Percentiles rank a stretch among this genome's conserved stretches.
phyloP scores from a whole-genome alignment of 2,113 vertebrate species.

The Rhodinocichla rosea region DNA sequence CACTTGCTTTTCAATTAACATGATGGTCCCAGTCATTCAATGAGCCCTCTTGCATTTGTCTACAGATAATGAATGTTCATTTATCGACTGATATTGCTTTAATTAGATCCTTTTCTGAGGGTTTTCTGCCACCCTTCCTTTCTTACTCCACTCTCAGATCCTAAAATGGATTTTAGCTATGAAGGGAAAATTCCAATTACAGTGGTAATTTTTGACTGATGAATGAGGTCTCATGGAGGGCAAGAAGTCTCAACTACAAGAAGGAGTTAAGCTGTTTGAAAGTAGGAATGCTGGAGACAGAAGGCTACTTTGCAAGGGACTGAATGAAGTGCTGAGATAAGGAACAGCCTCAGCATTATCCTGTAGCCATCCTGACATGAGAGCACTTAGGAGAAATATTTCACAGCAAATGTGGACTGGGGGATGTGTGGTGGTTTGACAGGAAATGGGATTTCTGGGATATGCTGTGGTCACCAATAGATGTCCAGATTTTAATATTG shows the following conservation, averaged over 20 bases:
- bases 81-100: neutral
- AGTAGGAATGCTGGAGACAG: neutral
- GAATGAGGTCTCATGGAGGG: neutral
- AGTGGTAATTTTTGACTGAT: neutral
- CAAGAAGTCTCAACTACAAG: neutral
- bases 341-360: neutral
- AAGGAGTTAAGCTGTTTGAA: neutral
- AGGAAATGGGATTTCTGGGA: too few species aligned
- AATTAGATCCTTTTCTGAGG: neutral
- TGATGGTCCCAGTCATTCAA: neutral
- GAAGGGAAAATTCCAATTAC: neutral
- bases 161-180: neutral
- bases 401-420: neutral
- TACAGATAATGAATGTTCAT: neutral
- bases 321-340: neutral
- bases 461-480: too few species aligned
- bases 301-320: neutral
- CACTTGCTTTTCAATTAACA: neutral
- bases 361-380: neutral
- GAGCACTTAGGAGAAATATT: neutral
- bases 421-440: too few species aligned
- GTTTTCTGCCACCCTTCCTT: neutral
- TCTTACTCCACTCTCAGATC: neutral
- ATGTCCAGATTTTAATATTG: too few species aligned
- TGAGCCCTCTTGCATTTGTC: neutral